These are phyloP conservation scores for Selenia dentaria DNA, from an alignment of 2,888 invertebrate genomes.

Conservation along the genomic window DNA sequence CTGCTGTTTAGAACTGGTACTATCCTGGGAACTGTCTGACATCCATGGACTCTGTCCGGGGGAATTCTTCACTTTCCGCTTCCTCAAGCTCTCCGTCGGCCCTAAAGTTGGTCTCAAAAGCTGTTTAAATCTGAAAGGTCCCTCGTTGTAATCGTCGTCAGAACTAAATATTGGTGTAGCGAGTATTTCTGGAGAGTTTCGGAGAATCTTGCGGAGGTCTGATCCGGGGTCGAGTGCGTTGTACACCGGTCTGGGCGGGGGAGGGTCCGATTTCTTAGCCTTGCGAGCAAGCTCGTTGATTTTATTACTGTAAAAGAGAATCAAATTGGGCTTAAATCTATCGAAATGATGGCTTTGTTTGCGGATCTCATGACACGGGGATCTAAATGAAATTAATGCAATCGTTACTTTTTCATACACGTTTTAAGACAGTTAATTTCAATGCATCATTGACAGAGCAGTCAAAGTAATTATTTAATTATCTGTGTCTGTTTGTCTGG, in stretches of 20 bases:
- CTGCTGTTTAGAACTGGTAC: slow-evolving; percentile 67
- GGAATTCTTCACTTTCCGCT: slow-evolving; percentile 83
- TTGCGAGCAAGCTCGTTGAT: slow-evolving; percentile 76
- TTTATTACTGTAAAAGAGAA: slow-evolving; percentile 73
- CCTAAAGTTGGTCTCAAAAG: slow-evolving; percentile 86
- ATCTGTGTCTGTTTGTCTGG: no score
- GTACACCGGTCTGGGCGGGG: slow-evolving; percentile 56
- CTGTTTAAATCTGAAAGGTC: slow-evolving; percentile 88
- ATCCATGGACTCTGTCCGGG: slow-evolving; percentile 76
- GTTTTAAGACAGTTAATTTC: no score
- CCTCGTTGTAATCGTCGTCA: slow-evolving; percentile 84
- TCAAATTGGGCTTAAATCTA: no score
- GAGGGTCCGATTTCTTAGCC: slow-evolving; percentile 60
- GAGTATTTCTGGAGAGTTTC: slow-evolving; percentile 77
- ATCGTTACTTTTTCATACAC: no score
- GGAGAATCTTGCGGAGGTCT: slow-evolving; percentile 74
- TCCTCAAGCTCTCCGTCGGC: slow-evolving; percentile 88
- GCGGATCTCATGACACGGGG: no score
- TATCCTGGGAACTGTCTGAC: slow-evolving; percentile 79
- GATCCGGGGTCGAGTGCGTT: slow-evolving; percentile 69
- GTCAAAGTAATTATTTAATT: no score
- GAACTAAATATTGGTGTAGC: slow-evolving; percentile 74
- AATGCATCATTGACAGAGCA: no score
- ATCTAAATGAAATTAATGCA: no score
- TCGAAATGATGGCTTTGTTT: no score